A percentile compares a stretch with the other conserved stretches of the same genome.
Evolutionary conservation across 2,113 vertebrate species (phyloP).

Genomic region (Diadophis punctatus): DNA sequence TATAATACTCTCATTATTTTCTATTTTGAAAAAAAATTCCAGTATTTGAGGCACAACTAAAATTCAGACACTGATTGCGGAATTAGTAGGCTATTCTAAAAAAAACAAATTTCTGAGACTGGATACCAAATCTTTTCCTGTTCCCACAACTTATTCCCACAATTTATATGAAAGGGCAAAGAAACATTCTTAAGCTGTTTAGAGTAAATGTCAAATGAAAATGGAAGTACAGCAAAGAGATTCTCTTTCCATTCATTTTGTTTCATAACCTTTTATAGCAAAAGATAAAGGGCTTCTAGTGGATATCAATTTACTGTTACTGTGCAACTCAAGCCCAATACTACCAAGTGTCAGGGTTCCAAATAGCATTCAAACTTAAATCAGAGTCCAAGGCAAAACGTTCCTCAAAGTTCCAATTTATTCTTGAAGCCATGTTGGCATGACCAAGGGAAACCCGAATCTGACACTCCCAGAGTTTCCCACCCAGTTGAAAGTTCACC

Average conservation of each 20-base stretch:
- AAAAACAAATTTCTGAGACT: not conserved
- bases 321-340: not conserved
- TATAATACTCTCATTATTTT: conserved; percentile 9
- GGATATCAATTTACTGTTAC: not conserved
- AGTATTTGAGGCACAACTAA: not conserved
- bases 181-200: not conserved
- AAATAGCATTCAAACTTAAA: too few species aligned
- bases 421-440: too few species aligned
- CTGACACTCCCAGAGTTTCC: too few species aligned
- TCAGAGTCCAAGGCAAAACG: too few species aligned
- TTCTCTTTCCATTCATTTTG: not conserved
- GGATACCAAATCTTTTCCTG: not conserved
- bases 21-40: not conserved
- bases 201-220: not conserved
- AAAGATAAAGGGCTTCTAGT: not conserved
- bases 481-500: too few species aligned
- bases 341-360: too few species aligned
- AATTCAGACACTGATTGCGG: not conserved
- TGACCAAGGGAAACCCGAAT: too few species aligned
- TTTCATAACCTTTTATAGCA: too few species aligned
- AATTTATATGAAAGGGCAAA: not conserved
- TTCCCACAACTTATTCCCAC: not conserved
- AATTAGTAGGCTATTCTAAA: not conserved
- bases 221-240: not conserved
- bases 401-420: too few species aligned